Conservation (phyloP, 1,140 invertebrate species). For the Drosophila hydei region DNA sequence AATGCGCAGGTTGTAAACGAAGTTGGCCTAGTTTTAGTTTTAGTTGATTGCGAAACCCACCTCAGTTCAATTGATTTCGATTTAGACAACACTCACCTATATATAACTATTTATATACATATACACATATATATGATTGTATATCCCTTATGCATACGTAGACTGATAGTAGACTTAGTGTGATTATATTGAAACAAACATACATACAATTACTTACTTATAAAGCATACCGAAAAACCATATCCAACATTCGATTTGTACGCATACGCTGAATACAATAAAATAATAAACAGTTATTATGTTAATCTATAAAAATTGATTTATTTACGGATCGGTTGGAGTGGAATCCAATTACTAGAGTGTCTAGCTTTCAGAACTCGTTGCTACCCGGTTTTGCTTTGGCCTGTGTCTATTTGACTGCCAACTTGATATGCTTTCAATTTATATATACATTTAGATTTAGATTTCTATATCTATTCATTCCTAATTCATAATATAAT, state of each 20-base stretch:
- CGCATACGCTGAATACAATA: conserved; percentile 60
- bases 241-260: conserved; percentile 73
- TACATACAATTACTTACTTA: conserved; percentile 24
- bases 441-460: too few relatives aligned
- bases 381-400: too few relatives aligned
- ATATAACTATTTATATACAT: not conserved
- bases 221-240: conserved; percentile 37
- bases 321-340: too few relatives aligned
- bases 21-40: conserved; percentile 58
- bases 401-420: too few relatives aligned
- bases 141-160: conserved; percentile 61
- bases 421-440: too few relatives aligned
- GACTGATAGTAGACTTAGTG: conserved; percentile 76
- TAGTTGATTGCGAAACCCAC: conserved; percentile 29
- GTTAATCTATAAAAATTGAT: conserved; percentile 1
- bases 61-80: conserved; percentile 12
- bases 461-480: too few relatives aligned
- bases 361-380: too few relatives aligned
- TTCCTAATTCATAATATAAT: too few relatives aligned
- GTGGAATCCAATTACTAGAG: too few relatives aligned
- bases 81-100: conserved; percentile 9
- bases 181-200: conserved; percentile 25
- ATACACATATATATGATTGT: conserved; percentile 31
- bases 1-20: conserved; percentile 61
- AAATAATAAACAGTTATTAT: conserved; percentile 32